These are phyloP conservation scores for Chaenocephalus aceratus DNA, from an alignment of 2,113 vertebrate species.

Conservation along the genomic window DNA sequence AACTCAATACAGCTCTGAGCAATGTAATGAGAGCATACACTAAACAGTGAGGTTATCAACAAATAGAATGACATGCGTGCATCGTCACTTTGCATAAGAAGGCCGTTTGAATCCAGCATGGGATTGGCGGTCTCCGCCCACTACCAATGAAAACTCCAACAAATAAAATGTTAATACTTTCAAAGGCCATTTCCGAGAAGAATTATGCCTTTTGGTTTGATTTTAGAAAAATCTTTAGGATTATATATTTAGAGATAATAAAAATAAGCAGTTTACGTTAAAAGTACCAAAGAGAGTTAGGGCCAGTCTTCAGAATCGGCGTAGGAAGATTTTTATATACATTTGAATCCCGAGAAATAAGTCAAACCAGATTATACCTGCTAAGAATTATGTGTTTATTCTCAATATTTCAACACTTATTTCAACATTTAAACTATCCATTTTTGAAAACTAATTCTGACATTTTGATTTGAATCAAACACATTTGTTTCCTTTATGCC, in stretches of 20 bases:
- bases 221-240: background rate
- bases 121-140: background rate
- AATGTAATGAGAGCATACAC: background rate
- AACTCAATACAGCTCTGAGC: constrained; percentile 1
- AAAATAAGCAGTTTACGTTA: background rate
- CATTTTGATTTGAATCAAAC: too few relatives aligned
- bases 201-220: background rate
- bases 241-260: background rate
- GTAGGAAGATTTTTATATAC: too few relatives aligned
- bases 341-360: too few relatives aligned
- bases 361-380: too few relatives aligned
- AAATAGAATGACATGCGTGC: background rate
- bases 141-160: background rate
- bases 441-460: too few relatives aligned
- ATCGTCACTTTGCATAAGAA: background rate
- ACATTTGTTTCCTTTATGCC: too few relatives aligned
- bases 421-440: too few relatives aligned
- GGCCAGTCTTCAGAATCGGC: too few relatives aligned
- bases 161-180: background rate
- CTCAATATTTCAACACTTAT: background rate
- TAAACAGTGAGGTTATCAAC: background rate
- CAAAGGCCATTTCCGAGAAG: background rate
- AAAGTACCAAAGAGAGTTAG: background rate
- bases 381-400: background rate
- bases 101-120: background rate